Evolutionary conservation across 1,140 invertebrate species (phyloP).

Genomic region (Eurosta solidaginis): DNA sequence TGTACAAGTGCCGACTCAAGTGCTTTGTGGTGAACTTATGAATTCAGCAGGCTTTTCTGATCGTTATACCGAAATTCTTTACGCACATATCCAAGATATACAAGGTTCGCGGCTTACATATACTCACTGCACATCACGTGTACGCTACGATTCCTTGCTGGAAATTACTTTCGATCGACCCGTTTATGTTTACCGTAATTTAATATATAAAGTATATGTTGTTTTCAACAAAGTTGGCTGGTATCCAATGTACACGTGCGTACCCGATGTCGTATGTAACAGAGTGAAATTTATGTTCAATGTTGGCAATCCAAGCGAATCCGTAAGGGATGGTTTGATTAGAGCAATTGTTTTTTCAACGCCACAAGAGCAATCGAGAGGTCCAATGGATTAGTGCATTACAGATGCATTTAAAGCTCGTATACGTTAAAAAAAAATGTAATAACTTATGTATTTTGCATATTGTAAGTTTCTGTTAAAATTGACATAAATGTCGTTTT

Average conservation of each 20-base stretch:
- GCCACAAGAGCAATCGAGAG: conserved; percentile 49
- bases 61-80: conserved; percentile 75
- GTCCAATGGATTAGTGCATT: conserved; percentile 48
- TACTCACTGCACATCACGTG: conserved; percentile 77
- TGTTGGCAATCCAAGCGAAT: conserved; percentile 69
- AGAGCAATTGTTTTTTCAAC: conserved; percentile 73
- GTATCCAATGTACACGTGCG: conserved; percentile 75
- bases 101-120: conserved; percentile 77
- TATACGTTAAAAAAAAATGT: too few relatives aligned
- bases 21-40: conserved; percentile 63
- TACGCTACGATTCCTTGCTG: conserved; percentile 68
- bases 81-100: conserved; percentile 77
- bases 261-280: conserved; percentile 66
- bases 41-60: conserved; percentile 55
- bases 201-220: conserved; percentile 78
- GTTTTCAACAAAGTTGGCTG: conserved; percentile 79
- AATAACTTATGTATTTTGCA: too few relatives aligned
- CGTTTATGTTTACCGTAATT: conserved; percentile 74
- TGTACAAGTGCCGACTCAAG: conserved; percentile 68
- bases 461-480: too few relatives aligned
- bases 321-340: conserved; percentile 73
- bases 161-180: conserved; percentile 80
- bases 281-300: conserved; percentile 75
- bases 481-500: too few relatives aligned
- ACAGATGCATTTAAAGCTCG: too few relatives aligned